Evolutionary conservation across 2,888 invertebrate genomes (phyloP).

Genomic region (Chloromyia formosa): DNA sequence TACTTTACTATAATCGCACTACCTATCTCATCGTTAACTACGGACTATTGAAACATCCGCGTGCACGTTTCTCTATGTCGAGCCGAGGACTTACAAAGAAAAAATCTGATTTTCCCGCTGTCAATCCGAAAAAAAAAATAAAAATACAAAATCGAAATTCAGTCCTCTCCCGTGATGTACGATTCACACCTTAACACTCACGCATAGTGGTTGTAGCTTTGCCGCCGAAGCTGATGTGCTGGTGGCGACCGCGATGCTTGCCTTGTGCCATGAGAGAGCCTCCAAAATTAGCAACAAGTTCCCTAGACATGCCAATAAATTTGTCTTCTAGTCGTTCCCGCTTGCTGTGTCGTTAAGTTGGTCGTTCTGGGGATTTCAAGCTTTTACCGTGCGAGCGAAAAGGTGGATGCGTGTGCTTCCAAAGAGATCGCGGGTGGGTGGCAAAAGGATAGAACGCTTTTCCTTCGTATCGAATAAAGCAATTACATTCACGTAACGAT

Average conservation of each 20-base stretch:
- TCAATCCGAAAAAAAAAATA: background rate
- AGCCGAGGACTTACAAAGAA: background rate
- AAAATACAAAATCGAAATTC: conserved; percentile 1
- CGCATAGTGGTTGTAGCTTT: conserved; percentile 10
- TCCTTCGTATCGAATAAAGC: background rate
- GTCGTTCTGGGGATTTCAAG: conserved; percentile 10
- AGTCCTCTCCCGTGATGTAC: background rate
- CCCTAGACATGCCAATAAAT: conserved; percentile 30
- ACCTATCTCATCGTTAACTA: too few species aligned
- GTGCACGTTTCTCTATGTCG: background rate
- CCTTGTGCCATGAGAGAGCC: background rate
- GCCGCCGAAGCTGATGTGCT: background rate
- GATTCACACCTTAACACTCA: conserved; percentile 22
- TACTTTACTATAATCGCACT: too few species aligned
- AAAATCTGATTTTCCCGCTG: background rate
- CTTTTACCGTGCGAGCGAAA: background rate
- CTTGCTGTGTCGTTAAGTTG: background rate
- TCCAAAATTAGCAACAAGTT: conserved; percentile 43
- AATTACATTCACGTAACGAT: conserved; percentile 21
- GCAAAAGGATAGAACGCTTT: background rate
- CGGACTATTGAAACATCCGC: too few species aligned
- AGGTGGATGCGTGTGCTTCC: background rate
- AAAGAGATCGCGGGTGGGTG: background rate
- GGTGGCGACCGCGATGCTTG: background rate
- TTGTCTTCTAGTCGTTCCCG: conserved; percentile 16